Evolutionary conservation across 2,888 invertebrate genomes (phyloP), one percentile per base, ranked within the genome.

Genomic region (Zaprionus obscuricornis): DNA sequence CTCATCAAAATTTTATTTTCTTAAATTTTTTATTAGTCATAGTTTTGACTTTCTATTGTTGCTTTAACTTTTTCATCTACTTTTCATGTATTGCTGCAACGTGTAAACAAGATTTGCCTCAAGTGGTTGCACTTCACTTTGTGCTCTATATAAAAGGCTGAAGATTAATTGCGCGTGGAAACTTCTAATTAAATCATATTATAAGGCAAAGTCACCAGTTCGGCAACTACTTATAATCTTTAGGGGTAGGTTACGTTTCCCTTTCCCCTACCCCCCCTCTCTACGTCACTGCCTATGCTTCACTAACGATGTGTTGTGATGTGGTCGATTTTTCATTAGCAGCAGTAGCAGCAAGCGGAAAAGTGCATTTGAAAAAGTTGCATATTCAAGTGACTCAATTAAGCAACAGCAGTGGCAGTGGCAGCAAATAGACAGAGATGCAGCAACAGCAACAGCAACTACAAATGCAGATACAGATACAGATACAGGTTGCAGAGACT

Each of bases 161-260:
- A 87, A 87, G 88, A 87, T 87, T 88, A 86, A 88, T 88, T 88
- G 81, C 79, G 67, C 86, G 75, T 76, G 79, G 87, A 87, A 87
- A 87, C 81, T 77, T 75, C 75, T 88, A 88, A 87, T 88, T 87
- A 87, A 87, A 88, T 88, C 74, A 82, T 88, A 88, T 83, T 70
- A 82, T 58, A 75, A 49, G 22, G 36, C 49, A 27, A 33, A 22
- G 45, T 29, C 29, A 16, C 29, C 43, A 26, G 42, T 45, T 60
- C 43, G 16, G 37, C 46, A 42, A 22, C 31, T n/a, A n/a, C n/a
- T n/a, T n/a, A n/a, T n/a, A n/a, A n/a, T n/a, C n/a, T n/a, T n/a
- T n/a, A n/a, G n/a, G n/a, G n/a, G n/a, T n/a, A n/a, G n/a, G n/a
- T n/a, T n/a, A n/a, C n/a, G n/a, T n/a, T 27, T 29, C 16, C 49